These are phyloP conservation scores for Myoxocephalus aenaeus DNA, from an alignment of 2,797 vertebrate genomes.

Conservation along the genomic window DNA sequence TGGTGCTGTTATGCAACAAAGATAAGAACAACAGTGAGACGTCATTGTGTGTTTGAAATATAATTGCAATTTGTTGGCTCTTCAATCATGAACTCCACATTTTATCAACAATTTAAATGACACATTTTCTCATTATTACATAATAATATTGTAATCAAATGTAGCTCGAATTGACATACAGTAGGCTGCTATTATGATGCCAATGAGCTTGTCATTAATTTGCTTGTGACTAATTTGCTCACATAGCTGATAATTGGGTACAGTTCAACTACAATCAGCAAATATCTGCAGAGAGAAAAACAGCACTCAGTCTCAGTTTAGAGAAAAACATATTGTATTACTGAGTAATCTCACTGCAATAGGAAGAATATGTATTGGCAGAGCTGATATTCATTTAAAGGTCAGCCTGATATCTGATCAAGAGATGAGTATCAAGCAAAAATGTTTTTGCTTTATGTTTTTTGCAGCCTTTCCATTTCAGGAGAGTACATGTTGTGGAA, in stretches of 20 bases:
- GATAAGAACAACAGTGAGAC: constrained; percentile 42
- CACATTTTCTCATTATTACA: constrained; percentile 37
- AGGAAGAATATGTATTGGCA: not conserved
- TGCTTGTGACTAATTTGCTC: constrained; percentile 48
- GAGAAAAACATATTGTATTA: not conserved
- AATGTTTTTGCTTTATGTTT: constrained; percentile 24
- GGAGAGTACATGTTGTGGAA: not conserved
- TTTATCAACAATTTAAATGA: constrained; percentile 35
- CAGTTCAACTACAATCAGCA: constrained; percentile 52
- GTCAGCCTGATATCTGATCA: constrained; percentile 42
- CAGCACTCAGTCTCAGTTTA: constrained; percentile 20
- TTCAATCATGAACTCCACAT: constrained; percentile 28
- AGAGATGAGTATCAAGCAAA: constrained; percentile 32
- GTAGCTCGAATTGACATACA: constrained; percentile 42
- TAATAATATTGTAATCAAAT: constrained; percentile 51
- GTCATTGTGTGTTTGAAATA: constrained; percentile 21
- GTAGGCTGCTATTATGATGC: constrained; percentile 27
- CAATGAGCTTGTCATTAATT: constrained; percentile 47
- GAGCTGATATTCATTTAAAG: constrained; percentile 30
- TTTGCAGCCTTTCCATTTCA: constrained; percentile 7
- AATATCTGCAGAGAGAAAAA: constrained; percentile 28
- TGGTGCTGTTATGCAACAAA: constrained; percentile 42
- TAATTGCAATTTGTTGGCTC: constrained; percentile 41
- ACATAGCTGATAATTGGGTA: constrained; percentile 47
- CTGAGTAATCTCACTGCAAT: constrained; percentile 16